A percentile compares a stretch with the other conserved stretches of the same genome.
Evolutionary conservation across 2,888 invertebrate species (phyloP).

Genomic region (Prenolepis imparis): DNA sequence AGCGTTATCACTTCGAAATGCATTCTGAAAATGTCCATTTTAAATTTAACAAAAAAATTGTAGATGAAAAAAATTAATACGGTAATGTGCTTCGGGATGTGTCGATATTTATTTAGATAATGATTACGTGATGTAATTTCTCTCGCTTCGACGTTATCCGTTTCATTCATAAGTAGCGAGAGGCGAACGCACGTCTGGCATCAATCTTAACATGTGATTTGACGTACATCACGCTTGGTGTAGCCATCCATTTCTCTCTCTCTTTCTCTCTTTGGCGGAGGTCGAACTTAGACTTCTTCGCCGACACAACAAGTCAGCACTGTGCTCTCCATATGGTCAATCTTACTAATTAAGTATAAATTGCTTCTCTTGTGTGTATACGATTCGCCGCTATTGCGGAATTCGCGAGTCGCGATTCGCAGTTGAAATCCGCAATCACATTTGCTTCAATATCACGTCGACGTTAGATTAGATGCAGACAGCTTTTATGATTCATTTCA

Average conservation of each 20-base stretch:
- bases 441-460: slow-evolving; percentile 14
- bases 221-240: slow-evolving; percentile 74
- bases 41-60: not conserved
- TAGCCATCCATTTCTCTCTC: slow-evolving; percentile 43
- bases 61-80: not conserved
- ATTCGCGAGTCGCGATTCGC: slow-evolving; percentile 52
- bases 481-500: slow-evolving; percentile 58
- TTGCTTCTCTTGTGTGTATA: slow-evolving; percentile 70
- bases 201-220: slow-evolving; percentile 77
- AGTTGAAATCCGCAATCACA: slow-evolving; percentile 2
- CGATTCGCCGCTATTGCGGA: slow-evolving; percentile 60
- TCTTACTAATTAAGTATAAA: slow-evolving; percentile 78
- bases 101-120: not conserved
- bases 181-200: slow-evolving; percentile 71
- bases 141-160: not conserved
- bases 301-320: slow-evolving; percentile 65
- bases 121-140: not conserved
- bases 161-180: slow-evolving; percentile 67
- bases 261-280: slow-evolving; percentile 31
- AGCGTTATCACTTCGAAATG: not conserved
- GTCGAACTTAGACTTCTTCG: slow-evolving; percentile 11
- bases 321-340: slow-evolving; percentile 68
- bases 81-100: not conserved
- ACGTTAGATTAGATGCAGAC: slow-evolving; percentile 37
- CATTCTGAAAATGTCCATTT: not conserved